Evolutionary conservation across 2,113 vertebrate species (phyloP).

Genomic region (Cottus gobio): DNA sequence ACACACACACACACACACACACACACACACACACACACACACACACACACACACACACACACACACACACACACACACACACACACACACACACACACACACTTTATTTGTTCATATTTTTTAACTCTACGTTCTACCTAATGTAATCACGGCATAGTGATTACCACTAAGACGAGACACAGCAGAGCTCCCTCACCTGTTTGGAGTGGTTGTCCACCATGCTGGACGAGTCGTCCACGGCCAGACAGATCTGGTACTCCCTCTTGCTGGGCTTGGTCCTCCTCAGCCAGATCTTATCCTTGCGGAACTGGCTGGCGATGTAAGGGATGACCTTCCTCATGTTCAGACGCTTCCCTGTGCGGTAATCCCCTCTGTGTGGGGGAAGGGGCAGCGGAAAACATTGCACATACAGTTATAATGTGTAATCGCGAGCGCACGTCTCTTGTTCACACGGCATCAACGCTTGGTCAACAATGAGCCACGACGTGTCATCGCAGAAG

Average conservation of each 20-base stretch:
- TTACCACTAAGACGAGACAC: neutral
- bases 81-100: neutral
- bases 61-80: neutral
- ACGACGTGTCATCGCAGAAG: neutral
- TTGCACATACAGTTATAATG: neutral
- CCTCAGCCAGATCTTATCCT: slow-evolving; percentile 98
- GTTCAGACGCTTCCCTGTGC: slow-evolving; percentile 96
- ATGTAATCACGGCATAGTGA: neutral
- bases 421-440: too few relatives aligned
- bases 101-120: too few relatives aligned
- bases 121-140: too few relatives aligned
- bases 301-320: slow-evolving; percentile 97
- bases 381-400: too few relatives aligned
- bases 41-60: neutral
- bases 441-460: neutral
- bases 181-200: slow-evolving; percentile 83
- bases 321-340: slow-evolving; percentile 99
- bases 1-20: neutral
- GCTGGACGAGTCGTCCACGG: slow-evolving; percentile 97
- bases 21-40: neutral
- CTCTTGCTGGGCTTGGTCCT: slow-evolving; percentile 98
- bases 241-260: slow-evolving; percentile 97
- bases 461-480: neutral
- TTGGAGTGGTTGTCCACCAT: slow-evolving; percentile 99
- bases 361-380: slow-evolving; percentile 91